Base-by-base conservation (phyloP, 1,140 invertebrate species). In the Bombus polaris region DNA sequence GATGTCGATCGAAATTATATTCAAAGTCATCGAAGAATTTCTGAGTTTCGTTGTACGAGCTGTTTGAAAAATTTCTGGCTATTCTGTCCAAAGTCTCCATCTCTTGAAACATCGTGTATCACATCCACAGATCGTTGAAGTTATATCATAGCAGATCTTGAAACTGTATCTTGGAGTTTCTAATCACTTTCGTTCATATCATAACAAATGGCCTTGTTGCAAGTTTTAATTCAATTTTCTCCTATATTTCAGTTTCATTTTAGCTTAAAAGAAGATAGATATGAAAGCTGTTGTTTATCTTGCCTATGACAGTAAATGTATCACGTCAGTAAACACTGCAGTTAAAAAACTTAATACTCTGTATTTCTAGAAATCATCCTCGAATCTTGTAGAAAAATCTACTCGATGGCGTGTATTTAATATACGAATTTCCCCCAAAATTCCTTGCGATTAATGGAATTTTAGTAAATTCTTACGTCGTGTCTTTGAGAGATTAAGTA, bases 1-100 rank as follows among this genome's bases (percentile, higher is more conserved):
- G 85, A 32, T 92, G 83, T 22, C 93, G 94, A 90, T 96, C 91
- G 71, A 90, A 91, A 10, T 76, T 86, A 13, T 87, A 72, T 8
- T 86, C 76, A 35, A 65, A 37, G 9, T 59, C 39, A 0, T 70
- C 83, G 15, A 59, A 22, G 2, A 18, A 0, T 6, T 32, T 44
- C 2, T 78, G 10, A 0, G n/a, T 70, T 8, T n/a, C 32, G 77
- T 85, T 65, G 78, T 47, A 39, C 25, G 57, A 37, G 10, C 15
- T 25, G 32, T 73, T 65, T 8, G 77, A 73, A 2, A 42, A n/a
- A 32, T 85, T 81, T 25, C 47, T 42, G 22, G 32, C 13, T 22
- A 66, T 28, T 1, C 37, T 39, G 12, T 66, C 68, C 42, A 35
- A 53, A 18, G 42, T 39, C 68, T 81, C 83, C 83, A 85, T 85